Percentiles rank a stretch among this genome's conserved stretches.
These are phyloP conservation scores for Meiosimyza decipiens DNA, from an alignment of 2,888 invertebrate genomes.

Conservation along the genomic window DNA sequence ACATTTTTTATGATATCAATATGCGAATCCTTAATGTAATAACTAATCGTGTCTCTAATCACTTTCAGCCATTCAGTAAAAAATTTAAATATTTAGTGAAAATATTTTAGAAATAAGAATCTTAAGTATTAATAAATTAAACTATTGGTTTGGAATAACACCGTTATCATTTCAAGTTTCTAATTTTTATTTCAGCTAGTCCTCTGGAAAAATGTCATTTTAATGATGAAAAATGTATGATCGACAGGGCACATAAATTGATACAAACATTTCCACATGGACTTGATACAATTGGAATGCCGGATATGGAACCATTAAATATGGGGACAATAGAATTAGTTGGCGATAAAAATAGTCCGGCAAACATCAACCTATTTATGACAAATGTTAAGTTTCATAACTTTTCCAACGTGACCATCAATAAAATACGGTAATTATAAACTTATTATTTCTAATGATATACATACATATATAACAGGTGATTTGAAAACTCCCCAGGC, in stretches of 20 bases:
- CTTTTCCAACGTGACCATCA: conserved; percentile 40
- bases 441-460: no score
- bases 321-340: conserved; percentile 47
- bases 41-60: no score
- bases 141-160: no score
- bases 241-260: conserved; percentile 44
- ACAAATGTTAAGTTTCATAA: conserved; percentile 46
- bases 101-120: no score
- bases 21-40: no score
- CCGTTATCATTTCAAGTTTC: no score
- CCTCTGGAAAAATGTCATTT: conserved; percentile 49
- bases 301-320: conserved; percentile 44
- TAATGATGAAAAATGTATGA: conserved; percentile 48
- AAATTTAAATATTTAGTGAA: no score
- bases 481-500: no score
- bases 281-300: conserved; percentile 42
- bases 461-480: no score
- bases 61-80: no score
- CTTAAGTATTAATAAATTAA: no score
- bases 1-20: no score
- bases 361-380: conserved; percentile 50
- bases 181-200: conserved; percentile 41
- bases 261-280: conserved; percentile 44
- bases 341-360: conserved; percentile 45
- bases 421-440: conserved; percentile 37